Evolutionary conservation across 2,797 vertebrate genomes (phyloP), one percentile per base, ranked within the genome.

Genomic region (Gallinago solitaria): DNA sequence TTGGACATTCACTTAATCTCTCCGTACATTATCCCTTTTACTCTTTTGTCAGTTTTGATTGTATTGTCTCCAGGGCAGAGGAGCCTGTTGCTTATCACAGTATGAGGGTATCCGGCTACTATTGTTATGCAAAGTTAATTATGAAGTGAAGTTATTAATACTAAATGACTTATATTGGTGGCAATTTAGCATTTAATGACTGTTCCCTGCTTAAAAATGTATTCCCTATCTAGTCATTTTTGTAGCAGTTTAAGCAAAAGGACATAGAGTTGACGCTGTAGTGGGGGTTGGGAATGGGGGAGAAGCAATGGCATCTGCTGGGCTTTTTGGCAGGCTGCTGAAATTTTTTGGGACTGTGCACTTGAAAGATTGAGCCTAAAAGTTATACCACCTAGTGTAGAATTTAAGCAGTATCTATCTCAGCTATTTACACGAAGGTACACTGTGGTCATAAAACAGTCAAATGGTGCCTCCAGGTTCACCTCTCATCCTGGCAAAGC

Each of bases 121-220:
- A 87, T 94, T 95, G 53, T 87, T 56, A 94, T 85, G 92, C 68
- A 85, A 92, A 93, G 45, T 85, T 89, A 96, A 95, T 96, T 80
- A 93, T 23, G 39, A 82, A 89, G 81, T 63, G 54, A 91, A 86
- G 50, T 79, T 90, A 93, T 90, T 95, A 90, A 93, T 80, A 60
- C 48, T 70, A 89, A 80, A 92, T 43, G 2, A 77, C 48, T 90
- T 80, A 48, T 15, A 21, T 33, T 65, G 30, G 37, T 89, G 41
- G 78, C 90, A 93, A 80, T 87, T 33, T 50, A 89, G 64, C n/a
- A 83, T 83, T 91, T 87, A 89, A 59, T 84, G 65, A 56, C 47
- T 63, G 5, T 64, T 82, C 13, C 5, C 9, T 76, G 19, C 79
- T 97, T 79, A 76, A 83, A 95, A 73, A 54, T 63, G 2, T 60